A percentile compares a stretch with the other conserved stretches of the same genome.
These are phyloP conservation scores for Corythaixoides concolor DNA, from an alignment of 2,113 vertebrate species.

Conservation along the genomic window DNA sequence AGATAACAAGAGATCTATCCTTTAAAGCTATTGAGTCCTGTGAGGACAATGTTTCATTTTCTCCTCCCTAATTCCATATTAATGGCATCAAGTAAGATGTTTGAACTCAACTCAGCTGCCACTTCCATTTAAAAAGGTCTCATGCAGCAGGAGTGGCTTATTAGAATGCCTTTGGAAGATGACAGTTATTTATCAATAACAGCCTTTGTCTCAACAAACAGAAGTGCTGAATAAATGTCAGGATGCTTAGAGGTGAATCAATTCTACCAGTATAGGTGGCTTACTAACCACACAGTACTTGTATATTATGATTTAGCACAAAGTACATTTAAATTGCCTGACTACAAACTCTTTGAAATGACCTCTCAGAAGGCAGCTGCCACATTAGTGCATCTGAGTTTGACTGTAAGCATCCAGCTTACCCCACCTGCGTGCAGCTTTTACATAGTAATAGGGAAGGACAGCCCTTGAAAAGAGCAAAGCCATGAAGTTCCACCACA, in stretches of 20 bases:
- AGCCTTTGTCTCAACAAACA: not conserved
- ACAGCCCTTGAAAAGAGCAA: not conserved
- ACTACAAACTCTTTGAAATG: not conserved
- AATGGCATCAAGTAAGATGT: not conserved
- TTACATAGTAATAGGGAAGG: not conserved
- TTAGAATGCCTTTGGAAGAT: not conserved
- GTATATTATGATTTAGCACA: not conserved
- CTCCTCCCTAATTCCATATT: not conserved
- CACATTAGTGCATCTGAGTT: not conserved
- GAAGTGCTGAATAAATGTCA: not conserved
- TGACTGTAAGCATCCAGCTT: not conserved
- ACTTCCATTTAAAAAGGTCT: slow-evolving; percentile 12
- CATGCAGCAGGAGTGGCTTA: not conserved
- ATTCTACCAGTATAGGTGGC: not conserved
- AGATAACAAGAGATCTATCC: not conserved
- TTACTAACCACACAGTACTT: not conserved
- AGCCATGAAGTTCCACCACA: not conserved
- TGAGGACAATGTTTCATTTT: not conserved
- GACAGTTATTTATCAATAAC: slow-evolving; percentile 2
- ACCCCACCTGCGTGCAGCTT: not conserved
- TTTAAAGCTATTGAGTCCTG: not conserved
- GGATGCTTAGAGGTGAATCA: not conserved
- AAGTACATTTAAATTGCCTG: not conserved
- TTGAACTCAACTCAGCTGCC: not conserved
- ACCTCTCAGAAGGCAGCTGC: not conserved